Evolutionary conservation across 2,888 invertebrate genomes (phyloP), one percentile per base, ranked within the genome.

Genomic region (Macropis europaea): DNA sequence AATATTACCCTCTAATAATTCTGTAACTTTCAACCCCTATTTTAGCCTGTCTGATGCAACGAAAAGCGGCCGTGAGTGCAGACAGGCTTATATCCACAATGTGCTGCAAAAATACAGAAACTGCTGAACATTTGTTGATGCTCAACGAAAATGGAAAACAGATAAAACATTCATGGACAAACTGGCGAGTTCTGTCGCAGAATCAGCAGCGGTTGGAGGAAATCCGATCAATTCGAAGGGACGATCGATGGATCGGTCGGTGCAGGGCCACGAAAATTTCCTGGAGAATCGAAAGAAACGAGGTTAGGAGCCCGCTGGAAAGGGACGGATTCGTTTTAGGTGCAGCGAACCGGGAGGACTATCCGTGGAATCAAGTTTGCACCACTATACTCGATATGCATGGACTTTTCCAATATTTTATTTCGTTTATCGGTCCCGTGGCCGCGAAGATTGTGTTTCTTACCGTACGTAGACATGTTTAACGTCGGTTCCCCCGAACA

Each of bases 361-460:
- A 5, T 13, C 22, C 38, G 5, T 13, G 32, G 43, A 62, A 71
- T 71, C 50, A 28, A 34, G 50, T 71, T 71, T 61, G 28, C 61
- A 15, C 15, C 32, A 40, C 50, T 48, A 40, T 47, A 52, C 48
- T 22, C 56, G 42, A 50, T 45, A 68, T 68, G 59, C 70, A 71
- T 68, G 59, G 47, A 47, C 43, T 52, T 61, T 56, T 42, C 42
- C 45, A 38, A 71, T 62, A 50, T 68, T 48, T 68, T 32, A 68
- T 68, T 61, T 56, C 42, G 42, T 61, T 69, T 68, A n/a, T 54
- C 59, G 71, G 38, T 48, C 15, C 50, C 52, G 45, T 52, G 48
- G 28, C 13, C 50, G 61, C 43, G 38, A 57, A 34, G 36, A 69
- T 61, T 56, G 59, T 38, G 48, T 61, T 68, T 66, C 36, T 66